phyloP scores from a whole-genome alignment of 1,140 invertebrate species.

The Saccostrea cuccullata region DNA sequence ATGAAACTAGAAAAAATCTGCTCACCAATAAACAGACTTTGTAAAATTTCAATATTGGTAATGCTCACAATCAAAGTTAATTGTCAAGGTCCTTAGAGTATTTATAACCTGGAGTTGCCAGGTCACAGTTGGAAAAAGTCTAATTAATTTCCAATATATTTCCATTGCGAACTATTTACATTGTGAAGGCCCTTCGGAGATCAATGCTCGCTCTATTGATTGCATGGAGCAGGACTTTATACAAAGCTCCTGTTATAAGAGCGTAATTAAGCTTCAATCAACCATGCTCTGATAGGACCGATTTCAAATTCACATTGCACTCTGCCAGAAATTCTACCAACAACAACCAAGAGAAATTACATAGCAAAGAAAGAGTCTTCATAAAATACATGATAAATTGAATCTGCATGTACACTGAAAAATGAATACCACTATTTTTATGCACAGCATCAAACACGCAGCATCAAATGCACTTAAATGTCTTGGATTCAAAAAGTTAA shows the following conservation, averaged over 20 bases:
- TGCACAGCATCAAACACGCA: background rate
- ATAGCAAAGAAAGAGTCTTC: background rate
- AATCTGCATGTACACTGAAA: background rate
- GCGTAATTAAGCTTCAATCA: background rate
- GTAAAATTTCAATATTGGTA: no score
- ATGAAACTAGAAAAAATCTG: no score
- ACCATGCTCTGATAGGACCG: conserved; percentile 22
- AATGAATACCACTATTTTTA: background rate
- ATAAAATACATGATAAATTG: background rate
- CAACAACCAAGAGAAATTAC: conserved; percentile 10
- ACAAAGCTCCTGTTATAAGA: background rate
- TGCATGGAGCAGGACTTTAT: conserved; percentile 6
- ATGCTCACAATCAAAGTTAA: no score
- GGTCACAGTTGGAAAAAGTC: conserved; percentile 12
- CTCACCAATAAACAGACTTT: no score
- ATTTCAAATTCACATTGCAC: background rate
- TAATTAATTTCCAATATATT: conserved; percentile 35
- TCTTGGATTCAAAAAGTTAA: background rate
- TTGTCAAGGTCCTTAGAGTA: background rate
- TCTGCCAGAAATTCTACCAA: background rate
- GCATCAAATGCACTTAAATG: background rate
- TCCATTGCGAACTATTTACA: conserved; percentile 13
- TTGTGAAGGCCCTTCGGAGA: background rate
- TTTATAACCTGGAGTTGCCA: conserved; percentile 8
- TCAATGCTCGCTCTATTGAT: background rate